phyloP scores from a whole-genome alignment of 2,797 vertebrate genomes.

The Sylvia borin region DNA sequence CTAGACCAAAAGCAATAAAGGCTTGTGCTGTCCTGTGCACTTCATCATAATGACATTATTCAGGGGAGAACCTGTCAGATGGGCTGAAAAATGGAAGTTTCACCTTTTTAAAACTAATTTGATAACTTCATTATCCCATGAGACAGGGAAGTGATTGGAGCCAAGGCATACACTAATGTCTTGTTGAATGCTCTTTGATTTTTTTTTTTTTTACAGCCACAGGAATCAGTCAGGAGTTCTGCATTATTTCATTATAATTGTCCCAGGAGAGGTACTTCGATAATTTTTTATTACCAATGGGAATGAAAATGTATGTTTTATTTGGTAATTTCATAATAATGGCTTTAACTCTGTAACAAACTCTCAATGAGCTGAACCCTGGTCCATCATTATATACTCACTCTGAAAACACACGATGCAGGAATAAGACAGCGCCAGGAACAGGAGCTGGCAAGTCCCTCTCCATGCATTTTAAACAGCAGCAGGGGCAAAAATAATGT shows the following conservation, averaged over 20 bases:
- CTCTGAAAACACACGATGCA: background rate
- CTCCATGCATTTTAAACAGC: background rate
- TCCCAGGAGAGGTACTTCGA: background rate
- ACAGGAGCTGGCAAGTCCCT: background rate
- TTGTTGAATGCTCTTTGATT: slow-evolving; percentile 39
- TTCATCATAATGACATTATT: slow-evolving; percentile 59
- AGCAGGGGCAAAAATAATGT: background rate
- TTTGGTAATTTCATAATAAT: slow-evolving; percentile 49
- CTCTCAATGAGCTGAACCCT: background rate
- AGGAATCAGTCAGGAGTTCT: slow-evolving; percentile 39
- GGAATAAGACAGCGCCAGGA: background rate
- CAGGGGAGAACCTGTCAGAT: slow-evolving; percentile 37
- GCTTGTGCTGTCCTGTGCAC: background rate
- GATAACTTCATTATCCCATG: slow-evolving; percentile 48
- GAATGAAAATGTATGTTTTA: slow-evolving; percentile 62
- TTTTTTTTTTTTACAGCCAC: slow-evolving; percentile 31
- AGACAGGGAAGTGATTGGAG: slow-evolving; percentile 33
- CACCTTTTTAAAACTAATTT: slow-evolving; percentile 66
- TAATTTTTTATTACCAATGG: slow-evolving; percentile 62
- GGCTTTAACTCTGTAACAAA: background rate
- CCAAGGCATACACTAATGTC: slow-evolving; percentile 33
- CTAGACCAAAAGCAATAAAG: slow-evolving; percentile 63
- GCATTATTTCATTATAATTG: slow-evolving; percentile 48
- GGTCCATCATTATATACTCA: background rate
- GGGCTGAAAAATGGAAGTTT: slow-evolving; percentile 51